A percentile compares a stretch with the other conserved stretches of the same genome.
phyloP scores from a whole-genome alignment of 2,797 vertebrate species.

The Rousettus madagascariensis region DNA sequence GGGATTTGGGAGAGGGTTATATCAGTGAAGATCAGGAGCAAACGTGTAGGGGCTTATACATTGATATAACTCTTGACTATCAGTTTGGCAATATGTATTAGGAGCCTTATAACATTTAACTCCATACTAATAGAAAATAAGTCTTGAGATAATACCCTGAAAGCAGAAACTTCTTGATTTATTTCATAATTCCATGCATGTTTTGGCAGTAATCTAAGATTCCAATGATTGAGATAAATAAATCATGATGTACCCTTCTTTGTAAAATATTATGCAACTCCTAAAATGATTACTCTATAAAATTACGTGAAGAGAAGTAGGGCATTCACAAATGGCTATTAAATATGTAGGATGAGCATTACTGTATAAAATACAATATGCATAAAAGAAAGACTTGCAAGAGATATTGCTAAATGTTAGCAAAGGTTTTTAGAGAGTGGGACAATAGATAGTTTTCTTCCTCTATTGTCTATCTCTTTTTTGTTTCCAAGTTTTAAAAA shows the following conservation, averaged over 20 bases:
- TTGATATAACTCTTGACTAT: not conserved
- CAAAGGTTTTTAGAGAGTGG: not conserved
- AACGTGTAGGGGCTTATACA: not conserved
- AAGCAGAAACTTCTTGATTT: not conserved
- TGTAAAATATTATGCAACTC: not conserved
- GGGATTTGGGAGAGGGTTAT: not conserved
- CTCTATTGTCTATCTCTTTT: not conserved
- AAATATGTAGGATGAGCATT: not conserved
- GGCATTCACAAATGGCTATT: not conserved
- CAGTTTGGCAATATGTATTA: not conserved
- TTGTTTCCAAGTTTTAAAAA: constrained; percentile 21
- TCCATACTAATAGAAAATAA: not conserved
- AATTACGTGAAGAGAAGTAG: not conserved
- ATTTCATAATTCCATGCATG: not conserved
- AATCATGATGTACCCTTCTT: not conserved
- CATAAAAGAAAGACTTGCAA: not conserved
- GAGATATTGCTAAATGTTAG: not conserved
- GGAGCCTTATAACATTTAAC: not conserved
- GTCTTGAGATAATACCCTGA: not conserved
- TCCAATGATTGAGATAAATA: not conserved
- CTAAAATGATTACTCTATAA: not conserved
- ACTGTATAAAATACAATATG: not conserved
- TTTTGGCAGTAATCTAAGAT: not conserved
- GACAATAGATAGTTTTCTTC: too few relatives aligned
- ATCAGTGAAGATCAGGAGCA: not conserved